Evolutionary conservation across 92 coral and sea anemone genomes (phyloP).

Genomic region (Siderastrea radians): DNA sequence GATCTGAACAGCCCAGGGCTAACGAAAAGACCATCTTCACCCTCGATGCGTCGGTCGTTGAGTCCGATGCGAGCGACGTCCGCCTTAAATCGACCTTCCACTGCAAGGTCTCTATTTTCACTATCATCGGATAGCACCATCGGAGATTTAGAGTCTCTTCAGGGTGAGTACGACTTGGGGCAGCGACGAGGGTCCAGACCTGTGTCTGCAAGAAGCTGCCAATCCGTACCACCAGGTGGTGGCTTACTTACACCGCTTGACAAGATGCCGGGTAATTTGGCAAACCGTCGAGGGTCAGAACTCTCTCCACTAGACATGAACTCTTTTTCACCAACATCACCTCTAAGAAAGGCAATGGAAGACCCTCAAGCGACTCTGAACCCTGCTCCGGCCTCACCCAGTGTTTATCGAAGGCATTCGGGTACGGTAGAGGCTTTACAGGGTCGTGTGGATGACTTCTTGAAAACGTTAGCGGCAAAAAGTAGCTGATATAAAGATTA

Average conservation of each 20-base stretch:
- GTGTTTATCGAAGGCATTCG: slow-evolving; percentile 48
- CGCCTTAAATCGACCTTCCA: slow-evolving; percentile 23
- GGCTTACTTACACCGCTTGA: too few species aligned
- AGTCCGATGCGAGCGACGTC: slow-evolving; percentile 8
- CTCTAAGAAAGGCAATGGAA: slow-evolving; percentile 60
- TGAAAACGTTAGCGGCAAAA: slow-evolving; percentile 70
- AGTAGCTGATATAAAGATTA: background rate
- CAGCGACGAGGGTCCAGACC: slow-evolving; percentile 34
- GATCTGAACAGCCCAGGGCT: slow-evolving; percentile 25
- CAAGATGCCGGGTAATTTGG: background rate
- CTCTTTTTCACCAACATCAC: slow-evolving; percentile 58
- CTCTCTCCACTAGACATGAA: slow-evolving; percentile 65
- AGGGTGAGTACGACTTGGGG: slow-evolving; percentile 4
- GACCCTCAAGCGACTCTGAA: slow-evolving; percentile 52
- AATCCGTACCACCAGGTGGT: slow-evolving; percentile 5
- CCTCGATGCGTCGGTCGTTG: slow-evolving; percentile 30
- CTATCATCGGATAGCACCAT: background rate
- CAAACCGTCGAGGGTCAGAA: slow-evolving; percentile 72
- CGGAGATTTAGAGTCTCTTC: slow-evolving; percentile 4
- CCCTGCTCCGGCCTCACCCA: slow-evolving; percentile 63
- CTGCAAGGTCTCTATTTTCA: slow-evolving; percentile 12
- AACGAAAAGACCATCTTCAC: too few species aligned
- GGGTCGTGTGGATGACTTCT: slow-evolving; percentile 73
- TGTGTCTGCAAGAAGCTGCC: slow-evolving; percentile 24
- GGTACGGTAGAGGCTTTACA: slow-evolving; percentile 65